Conservation (phyloP, 2,888 invertebrate species). For the Tenthredo mesomela region DNA sequence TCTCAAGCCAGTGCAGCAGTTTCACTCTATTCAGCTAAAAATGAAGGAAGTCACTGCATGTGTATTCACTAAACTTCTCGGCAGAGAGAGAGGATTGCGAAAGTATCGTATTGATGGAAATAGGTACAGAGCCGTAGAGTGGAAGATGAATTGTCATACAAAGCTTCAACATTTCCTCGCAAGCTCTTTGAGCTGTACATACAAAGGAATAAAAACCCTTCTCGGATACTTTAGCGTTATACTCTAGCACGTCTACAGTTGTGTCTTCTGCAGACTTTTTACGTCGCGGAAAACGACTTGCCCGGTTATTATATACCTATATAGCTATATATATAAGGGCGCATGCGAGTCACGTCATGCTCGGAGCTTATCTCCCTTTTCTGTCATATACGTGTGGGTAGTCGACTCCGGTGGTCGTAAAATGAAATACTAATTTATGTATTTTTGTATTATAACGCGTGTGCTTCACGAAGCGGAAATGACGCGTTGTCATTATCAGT, state of each 20-base stretch:
- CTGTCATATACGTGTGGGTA: constrained; percentile 26
- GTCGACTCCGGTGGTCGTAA: constrained; percentile 18
- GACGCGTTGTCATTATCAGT: constrained; percentile 18
- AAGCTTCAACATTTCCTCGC: constrained; percentile 17
- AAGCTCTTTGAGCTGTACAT: background rate
- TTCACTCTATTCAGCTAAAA: too few relatives aligned
- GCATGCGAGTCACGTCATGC: constrained; percentile 36
- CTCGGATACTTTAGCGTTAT: background rate
- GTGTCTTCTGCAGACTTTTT: constrained; percentile 28
- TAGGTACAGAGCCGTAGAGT: background rate
- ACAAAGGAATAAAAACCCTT: constrained; percentile 31
- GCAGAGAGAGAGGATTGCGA: background rate
- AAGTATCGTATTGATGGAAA: background rate
- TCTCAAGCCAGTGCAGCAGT: background rate
- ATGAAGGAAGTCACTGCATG: background rate
- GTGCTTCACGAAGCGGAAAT: background rate
- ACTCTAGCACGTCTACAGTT: background rate
- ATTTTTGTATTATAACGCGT: constrained; percentile 6
- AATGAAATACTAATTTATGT: constrained; percentile 44
- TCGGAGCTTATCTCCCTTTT: constrained; percentile 37
- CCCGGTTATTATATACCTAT: background rate
- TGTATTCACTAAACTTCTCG: background rate
- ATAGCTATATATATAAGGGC: constrained; percentile 16
- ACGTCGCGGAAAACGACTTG: constrained; percentile 34
- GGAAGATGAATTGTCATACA: background rate